Evolutionary conservation across 2,113 vertebrate species (phyloP).

Genomic region (Oreochromis niloticus): DNA sequence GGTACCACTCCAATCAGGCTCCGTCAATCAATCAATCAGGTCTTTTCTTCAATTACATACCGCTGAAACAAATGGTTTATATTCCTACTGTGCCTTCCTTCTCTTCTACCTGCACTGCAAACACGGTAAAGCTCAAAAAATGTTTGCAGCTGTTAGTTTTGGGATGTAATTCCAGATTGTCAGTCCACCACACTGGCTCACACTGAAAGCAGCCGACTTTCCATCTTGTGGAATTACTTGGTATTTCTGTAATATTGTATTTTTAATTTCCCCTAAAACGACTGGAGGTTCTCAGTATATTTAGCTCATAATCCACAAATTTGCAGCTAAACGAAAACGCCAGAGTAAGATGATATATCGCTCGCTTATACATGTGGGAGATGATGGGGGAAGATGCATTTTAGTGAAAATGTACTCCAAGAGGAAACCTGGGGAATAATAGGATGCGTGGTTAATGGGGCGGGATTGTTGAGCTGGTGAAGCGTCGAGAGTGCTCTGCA

Average conservation of each 20-base stretch:
- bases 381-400: not conserved
- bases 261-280: not conserved
- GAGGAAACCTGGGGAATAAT: constrained; percentile 2
- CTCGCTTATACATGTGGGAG: not conserved
- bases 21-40: not conserved
- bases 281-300: not conserved
- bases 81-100: not conserved
- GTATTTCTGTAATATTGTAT: not conserved
- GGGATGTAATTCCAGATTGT: not conserved
- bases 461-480: constrained; percentile 1
- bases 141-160: not conserved
- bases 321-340: not conserved
- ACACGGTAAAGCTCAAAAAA: not conserved
- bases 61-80: not conserved
- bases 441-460: constrained; percentile 20
- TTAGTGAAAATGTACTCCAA: not conserved
- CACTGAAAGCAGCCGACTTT: not conserved
- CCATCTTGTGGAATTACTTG: not conserved
- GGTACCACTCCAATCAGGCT: not conserved
- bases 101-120: not conserved
- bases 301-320: not conserved
- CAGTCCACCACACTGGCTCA: not conserved
- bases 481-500: not conserved
- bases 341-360: not conserved
- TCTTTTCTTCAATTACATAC: not conserved